These are phyloP conservation scores for Hesperophylax magnus DNA, from an alignment of 1,140 invertebrate genomes.

Conservation along the genomic window DNA sequence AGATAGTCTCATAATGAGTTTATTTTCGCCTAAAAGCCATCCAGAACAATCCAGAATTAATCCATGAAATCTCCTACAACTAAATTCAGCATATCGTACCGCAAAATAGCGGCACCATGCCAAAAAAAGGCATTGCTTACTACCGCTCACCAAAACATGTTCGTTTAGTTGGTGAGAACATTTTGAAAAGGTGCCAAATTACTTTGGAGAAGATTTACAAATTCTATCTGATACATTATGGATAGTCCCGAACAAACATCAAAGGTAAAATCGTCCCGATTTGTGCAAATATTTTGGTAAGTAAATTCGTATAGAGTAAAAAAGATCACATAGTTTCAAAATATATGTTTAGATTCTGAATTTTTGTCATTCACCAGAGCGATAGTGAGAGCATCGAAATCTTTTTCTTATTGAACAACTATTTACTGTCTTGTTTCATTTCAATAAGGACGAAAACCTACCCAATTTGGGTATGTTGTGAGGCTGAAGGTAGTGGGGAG, in stretches of 20 bases:
- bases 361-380: no score
- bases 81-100: neutral
- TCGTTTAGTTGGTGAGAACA: neutral
- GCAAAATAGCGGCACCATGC: neutral
- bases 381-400: no score
- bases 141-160: neutral
- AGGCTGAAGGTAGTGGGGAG: no score
- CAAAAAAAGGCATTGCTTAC: neutral
- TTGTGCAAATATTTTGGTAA: neutral
- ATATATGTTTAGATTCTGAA: no score
- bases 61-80: neutral
- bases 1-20: constrained; percentile 10
- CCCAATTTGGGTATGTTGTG: no score
- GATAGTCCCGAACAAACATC: neutral
- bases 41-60: constrained; percentile 10
- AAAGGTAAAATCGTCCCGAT: constrained; percentile 14
- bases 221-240: neutral
- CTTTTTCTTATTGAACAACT: no score
- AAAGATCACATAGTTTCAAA: neutral
- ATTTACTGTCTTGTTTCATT: no score
- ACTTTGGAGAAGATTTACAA: neutral
- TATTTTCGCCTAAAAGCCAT: constrained; percentile 15
- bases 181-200: neutral
- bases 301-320: neutral
- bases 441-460: no score